Base-by-base conservation (phyloP, 1,140 invertebrate genomes). In the Harlomillsia oculata region DNA sequence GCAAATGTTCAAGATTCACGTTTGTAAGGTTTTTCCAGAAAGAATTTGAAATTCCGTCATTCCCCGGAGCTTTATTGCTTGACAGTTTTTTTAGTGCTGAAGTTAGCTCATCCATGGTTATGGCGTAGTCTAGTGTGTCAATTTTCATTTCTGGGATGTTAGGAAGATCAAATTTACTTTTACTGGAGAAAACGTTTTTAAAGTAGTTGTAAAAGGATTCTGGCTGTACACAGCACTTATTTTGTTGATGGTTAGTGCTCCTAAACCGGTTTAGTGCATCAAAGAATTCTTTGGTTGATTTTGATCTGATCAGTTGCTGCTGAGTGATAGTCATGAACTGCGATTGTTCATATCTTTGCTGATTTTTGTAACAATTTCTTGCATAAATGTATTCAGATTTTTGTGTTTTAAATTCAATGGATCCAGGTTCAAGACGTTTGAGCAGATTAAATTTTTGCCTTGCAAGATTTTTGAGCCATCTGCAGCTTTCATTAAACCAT, bases 31-130 rank as follows among this genome's bases (percentile, higher is more conserved):
- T 53, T 56, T 65, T 65, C 46, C 62, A 45, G 11, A 64, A 18
- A 41, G 65, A 57, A 34, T 37, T 45, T 11, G 44, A 28, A 28
- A 66, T 65, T 28, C 52, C 59, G 56, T 67, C 63, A 32, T 46
- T 46, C 28, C 63, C 63, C 25, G 58, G 55, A 11, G 63, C 55
- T 55, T 60, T 62, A 32, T 61, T 53, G 29, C 46, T 57, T 51
- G 57, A 52, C 43, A 65, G 34, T 13, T 59, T 45, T 20, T 60
- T 57, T 18, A 65, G 56, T 23, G 54, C 32, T 5, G 1, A 1
- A 8, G 8, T 32, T 1, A 53, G 40, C 23, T 53, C 52, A 8
- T 21, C 18, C 16, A 44, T 28, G 11, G 25, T 44, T 3, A 53
- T 26, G 16, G 30, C 37, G 1, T 6, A 14, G 16, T 52, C 37